Evolutionary conservation across 2,888 invertebrate species (phyloP).

Genomic region (Ptilodon capucinus): DNA sequence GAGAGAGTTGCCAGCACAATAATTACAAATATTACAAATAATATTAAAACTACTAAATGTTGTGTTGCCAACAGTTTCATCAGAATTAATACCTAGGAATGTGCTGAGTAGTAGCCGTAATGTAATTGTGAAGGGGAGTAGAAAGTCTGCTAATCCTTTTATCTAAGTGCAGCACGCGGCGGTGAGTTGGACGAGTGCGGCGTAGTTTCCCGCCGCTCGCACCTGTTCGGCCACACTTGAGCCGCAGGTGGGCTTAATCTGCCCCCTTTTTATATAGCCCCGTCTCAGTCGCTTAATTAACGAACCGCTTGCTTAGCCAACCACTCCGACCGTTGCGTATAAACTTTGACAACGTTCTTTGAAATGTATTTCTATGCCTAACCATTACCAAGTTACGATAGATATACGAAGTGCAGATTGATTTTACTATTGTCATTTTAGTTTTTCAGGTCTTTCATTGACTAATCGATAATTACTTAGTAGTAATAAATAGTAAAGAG

Average conservation of each 20-base stretch:
- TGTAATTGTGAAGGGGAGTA: conserved; percentile 52
- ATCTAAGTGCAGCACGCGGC: conserved; percentile 68
- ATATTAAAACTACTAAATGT: too few relatives aligned
- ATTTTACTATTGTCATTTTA: background rate
- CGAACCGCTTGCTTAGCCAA: conserved; percentile 46
- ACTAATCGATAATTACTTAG: background rate
- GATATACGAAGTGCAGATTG: background rate
- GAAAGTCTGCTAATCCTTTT: conserved; percentile 71
- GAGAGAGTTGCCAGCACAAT: too few relatives aligned
- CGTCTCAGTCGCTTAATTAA: conserved; percentile 58
- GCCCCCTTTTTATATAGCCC: conserved; percentile 55
- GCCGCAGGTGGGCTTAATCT: conserved; percentile 50
- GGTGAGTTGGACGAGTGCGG: conserved; percentile 44
- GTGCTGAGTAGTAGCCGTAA: conserved; percentile 37
- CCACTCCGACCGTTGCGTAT: conserved; percentile 25
- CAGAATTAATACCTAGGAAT: conserved; percentile 14
- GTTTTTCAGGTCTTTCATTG: background rate
- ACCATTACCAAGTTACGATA: background rate
- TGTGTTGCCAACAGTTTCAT: conserved; percentile 1
- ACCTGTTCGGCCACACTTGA: conserved; percentile 59
- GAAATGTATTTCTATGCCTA: background rate
- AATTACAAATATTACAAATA: too few relatives aligned
- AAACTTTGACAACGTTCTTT: conserved; percentile 21
- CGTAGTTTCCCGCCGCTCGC: conserved; percentile 48
- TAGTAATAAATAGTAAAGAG: conserved; percentile 18